Evolutionary conservation across 2,113 vertebrate species (phyloP), one percentile per base, ranked within the genome.

Genomic region (Periophthalmus modestus): DNA sequence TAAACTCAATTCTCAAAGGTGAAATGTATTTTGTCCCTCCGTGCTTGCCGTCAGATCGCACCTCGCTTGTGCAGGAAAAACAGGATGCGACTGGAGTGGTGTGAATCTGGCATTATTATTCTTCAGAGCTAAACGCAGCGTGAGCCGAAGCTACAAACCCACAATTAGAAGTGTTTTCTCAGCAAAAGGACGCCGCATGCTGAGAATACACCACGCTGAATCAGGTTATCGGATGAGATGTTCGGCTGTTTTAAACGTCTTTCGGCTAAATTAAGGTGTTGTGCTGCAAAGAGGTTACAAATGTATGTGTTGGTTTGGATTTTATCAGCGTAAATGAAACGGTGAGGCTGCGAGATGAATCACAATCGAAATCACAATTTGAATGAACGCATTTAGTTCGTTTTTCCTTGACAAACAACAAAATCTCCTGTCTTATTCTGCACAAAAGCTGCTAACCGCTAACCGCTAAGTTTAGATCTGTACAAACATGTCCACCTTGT

Each of bases 151-250:
- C 36, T 10, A 57, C 68, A 77, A 47, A 28, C 21, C 82, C 73
- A 81, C 73, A 79, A 83, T 83, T 79, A 82, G 81, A 89, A 61
- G 46, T 65, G 81, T 86, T 87, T 82, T 83, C 71, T 77, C 82
- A 73, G 76, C 15, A 57, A 72, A 84, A 78, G 23, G 52, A 73
- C 61, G 39, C 66, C 21, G 1, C 78, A 73, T 0, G 4, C 59
- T 73, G 68, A 15, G 50, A 6, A 7, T 5, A 39, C 43, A 54
- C 33, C 67, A 75, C 0, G 21, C 4, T n/a, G 19, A 5, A 62
- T 9, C 34, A 65, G 62, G 18, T 65, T 65, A 65, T 39, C 39
- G 7, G 39, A 33, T n/a, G 34, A 16, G 18, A 39, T 65, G 39
- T 12, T 7, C 33, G 10, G 18, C 10, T n/a, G 33, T n/a, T n/a